Percentiles rank a stretch among this genome's conserved stretches.
These are phyloP conservation scores for Canis aureus DNA, from an alignment of 2,113 vertebrate species.

Conservation along the genomic window DNA sequence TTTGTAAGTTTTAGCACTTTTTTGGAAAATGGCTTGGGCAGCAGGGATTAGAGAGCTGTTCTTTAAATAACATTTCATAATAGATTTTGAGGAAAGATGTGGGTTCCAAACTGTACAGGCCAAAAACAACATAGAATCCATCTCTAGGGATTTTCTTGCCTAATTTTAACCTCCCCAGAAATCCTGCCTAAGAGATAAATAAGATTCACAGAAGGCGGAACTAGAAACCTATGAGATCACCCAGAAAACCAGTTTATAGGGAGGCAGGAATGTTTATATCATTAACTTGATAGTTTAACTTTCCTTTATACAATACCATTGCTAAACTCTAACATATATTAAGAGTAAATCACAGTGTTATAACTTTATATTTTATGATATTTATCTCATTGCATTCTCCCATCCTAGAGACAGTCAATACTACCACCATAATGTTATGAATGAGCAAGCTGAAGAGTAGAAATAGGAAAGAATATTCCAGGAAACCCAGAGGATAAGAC, in stretches of 20 bases:
- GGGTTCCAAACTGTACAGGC: neutral
- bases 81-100: neutral
- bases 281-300: neutral
- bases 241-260: neutral
- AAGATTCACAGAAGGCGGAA: neutral
- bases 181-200: neutral
- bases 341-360: neutral
- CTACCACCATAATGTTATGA: neutral
- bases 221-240: neutral
- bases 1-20: neutral
- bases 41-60: neutral
- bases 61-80: conserved; percentile 39
- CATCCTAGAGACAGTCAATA: neutral
- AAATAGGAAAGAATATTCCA: neutral
- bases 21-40: neutral
- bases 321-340: neutral
- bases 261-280: neutral
- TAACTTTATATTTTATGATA: neutral
- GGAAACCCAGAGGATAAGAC: neutral
- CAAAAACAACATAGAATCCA: neutral
- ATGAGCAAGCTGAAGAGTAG: neutral
- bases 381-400: neutral
- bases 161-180: neutral
- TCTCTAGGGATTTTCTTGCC: neutral
- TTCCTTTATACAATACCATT: neutral